Evolutionary conservation across 2,888 invertebrate genomes (phyloP), one percentile per base, ranked within the genome.

Genomic region (Nemurella pictetii): DNA sequence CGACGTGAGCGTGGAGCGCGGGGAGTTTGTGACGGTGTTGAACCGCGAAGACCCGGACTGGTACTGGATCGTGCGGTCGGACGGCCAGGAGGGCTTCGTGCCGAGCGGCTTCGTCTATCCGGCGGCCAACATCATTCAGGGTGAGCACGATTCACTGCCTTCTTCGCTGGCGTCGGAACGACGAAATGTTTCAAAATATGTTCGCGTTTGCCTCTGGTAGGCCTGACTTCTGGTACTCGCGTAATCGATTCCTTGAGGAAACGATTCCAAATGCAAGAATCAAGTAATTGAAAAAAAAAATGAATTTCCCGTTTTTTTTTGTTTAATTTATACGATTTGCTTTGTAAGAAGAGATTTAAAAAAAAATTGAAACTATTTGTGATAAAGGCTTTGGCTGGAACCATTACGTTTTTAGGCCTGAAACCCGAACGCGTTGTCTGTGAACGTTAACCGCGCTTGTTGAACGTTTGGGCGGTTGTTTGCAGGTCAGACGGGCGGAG

Each of bases 11-110:
- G 98, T 98, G 0, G 97, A 97, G 88, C 92, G 97, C 81, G 98
- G 98, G 0, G 98, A 98, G 90, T 96, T 98, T 91, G 97, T 98
- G n/a, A 98, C 98, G 85, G 97, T 98, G 20, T 91, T 98, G 84
- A 98, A 98, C 90, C 93, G 96, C 88, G 98, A 98, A 90, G 98
- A 98, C 91, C 96, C 97, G 0, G 98, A 98, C 90, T 98, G 98
- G 98, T 98, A 96, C 90, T 98, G 98, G 98, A 96, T 98, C 84
- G 95, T 97, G 73, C 93, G 97, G 87, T 96, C 96, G 87, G 97
- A 98, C 89, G 97, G 97, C 0, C 96, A 97, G 88, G 98, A 98
- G 90, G 98, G 98, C 0, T 98, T 98, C 90, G 98, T 98, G 83
- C 98, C 98, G 0, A 96, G 97, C 7, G 97, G 97, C 29, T 98